These are phyloP conservation scores for Poecilus cupreus DNA, from an alignment of 2,888 invertebrate species.

Conservation along the genomic window DNA sequence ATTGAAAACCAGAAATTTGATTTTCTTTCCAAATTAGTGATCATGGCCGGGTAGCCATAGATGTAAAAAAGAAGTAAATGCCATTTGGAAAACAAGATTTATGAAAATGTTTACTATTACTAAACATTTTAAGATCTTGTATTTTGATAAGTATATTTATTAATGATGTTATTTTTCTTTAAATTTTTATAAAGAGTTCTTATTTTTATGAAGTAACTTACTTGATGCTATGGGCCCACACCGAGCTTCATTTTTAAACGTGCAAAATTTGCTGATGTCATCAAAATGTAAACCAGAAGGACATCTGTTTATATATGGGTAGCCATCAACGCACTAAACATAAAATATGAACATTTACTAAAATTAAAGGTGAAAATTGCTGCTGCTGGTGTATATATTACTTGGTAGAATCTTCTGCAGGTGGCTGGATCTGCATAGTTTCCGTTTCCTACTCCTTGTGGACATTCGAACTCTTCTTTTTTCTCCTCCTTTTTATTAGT, in stretches of 20 bases:
- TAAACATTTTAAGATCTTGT: no score
- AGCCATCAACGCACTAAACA: conserved; percentile 90
- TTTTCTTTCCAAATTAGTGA: no score
- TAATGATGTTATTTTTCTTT: no score
- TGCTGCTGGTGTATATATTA: conserved; percentile 70
- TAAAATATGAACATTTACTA: background rate
- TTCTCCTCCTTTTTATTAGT: conserved; percentile 71
- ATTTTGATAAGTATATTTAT: no score
- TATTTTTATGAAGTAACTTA: conserved; percentile 76
- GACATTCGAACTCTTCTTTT: conserved; percentile 84
- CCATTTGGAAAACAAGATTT: no score
- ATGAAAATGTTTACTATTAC: no score
- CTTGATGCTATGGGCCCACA: conserved; percentile 93
- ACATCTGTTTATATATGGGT: conserved; percentile 90
- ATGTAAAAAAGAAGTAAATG: no score
- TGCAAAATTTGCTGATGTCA: conserved; percentile 92
- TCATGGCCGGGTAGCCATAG: no score
- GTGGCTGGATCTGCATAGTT: conserved; percentile 93
- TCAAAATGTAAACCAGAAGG: conserved; percentile 94
- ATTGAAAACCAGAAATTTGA: no score
- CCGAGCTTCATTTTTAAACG: conserved; percentile 90
- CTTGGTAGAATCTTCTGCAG: conserved; percentile 92
- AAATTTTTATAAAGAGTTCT: background rate
- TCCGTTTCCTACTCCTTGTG: conserved; percentile 88
- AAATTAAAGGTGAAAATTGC: conserved; percentile 50